Evolutionary conservation across 2,797 vertebrate species (phyloP), one percentile per base, ranked within the genome.

Genomic region (Microcaecilia unicolor): DNA sequence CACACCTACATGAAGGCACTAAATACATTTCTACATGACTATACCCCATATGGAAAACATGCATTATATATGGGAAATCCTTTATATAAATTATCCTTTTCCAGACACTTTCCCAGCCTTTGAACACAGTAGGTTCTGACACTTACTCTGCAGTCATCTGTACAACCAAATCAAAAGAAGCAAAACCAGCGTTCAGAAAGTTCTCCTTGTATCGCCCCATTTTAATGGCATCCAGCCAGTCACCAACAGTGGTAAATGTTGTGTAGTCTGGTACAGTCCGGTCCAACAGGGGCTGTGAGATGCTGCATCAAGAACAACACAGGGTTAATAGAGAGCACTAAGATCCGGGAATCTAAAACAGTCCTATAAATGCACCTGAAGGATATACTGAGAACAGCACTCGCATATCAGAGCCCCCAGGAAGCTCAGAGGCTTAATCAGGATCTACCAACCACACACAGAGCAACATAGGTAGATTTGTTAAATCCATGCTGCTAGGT

Each of bases 161-260:
- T 21, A 95, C 92, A 65, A 99, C 96, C 72, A 99, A 83, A 75
- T 99, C 93, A 34, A 99, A 99, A 62, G 96, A 96, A 25, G 93
- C 89, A 28, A 99, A 99, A 43, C 96, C 96, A 0, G 96, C 92
- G 9, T 93, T 96, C 76, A 96, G 67, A 6, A 98, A 99, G 79
- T 91, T 98, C 70, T 99, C 96, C 69, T 90, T 90, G 82, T 99
- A 99, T 61, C 95, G 89, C 51, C 91, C 94, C 96, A 99, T 99
- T 86, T 99, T 99, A 80, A 99, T 99, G 76, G 95, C 95, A 0
- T 97, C 93, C 72, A 99, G 83, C 95, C 95, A 99, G 79, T 99
- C 94, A 36, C 92, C 92, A 72, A 99, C 96, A 7, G 96, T 98
- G 37, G 94, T 94, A 72, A 99, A 99, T 60, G 94, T 98, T 41